These are phyloP conservation scores for Clarias platycephalus DNA, from an alignment of 2,797 vertebrate genomes.

Conservation along the genomic window DNA sequence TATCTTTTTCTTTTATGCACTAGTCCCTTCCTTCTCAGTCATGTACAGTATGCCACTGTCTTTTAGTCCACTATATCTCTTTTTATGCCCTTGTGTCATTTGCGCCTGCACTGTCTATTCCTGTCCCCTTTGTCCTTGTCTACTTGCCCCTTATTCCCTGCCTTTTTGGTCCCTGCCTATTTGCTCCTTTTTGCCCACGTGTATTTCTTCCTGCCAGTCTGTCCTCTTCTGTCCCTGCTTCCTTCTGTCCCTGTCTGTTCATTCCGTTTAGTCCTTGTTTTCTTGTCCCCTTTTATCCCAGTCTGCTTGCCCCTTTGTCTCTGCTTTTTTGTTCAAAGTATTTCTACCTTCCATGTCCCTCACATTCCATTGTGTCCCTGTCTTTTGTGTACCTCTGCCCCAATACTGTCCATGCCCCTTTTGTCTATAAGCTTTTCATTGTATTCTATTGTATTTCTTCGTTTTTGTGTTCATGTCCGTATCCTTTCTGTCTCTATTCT, in stretches of 20 bases:
- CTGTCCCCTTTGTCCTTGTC: not conserved
- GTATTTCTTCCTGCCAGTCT: not conserved
- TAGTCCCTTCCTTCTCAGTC: not conserved
- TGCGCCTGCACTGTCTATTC: not conserved
- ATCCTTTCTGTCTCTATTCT: not conserved
- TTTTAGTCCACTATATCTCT: not conserved
- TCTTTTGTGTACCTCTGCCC: not conserved
- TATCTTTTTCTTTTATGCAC: not conserved
- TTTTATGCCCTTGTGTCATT: not conserved
- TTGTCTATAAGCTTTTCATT: not conserved
- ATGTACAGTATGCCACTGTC: not conserved
- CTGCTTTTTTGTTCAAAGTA: not conserved
- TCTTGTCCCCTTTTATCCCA: not conserved
- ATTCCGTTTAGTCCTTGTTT: not conserved
- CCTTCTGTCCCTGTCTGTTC: not conserved
- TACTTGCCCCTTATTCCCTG: no score
- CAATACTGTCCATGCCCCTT: not conserved
- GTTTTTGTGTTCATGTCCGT: no score
- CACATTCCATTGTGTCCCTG: not conserved
- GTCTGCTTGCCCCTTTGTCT: not conserved
- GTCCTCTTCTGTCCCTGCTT: not conserved
- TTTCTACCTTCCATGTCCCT: not conserved
- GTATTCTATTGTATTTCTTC: not conserved
- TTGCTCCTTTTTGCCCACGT: not conserved
- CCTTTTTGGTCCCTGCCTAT: not conserved